Evolutionary conservation across 2,113 vertebrate genomes (phyloP), one percentile per base, ranked within the genome.

Genomic region (Hippolais icterina): DNA sequence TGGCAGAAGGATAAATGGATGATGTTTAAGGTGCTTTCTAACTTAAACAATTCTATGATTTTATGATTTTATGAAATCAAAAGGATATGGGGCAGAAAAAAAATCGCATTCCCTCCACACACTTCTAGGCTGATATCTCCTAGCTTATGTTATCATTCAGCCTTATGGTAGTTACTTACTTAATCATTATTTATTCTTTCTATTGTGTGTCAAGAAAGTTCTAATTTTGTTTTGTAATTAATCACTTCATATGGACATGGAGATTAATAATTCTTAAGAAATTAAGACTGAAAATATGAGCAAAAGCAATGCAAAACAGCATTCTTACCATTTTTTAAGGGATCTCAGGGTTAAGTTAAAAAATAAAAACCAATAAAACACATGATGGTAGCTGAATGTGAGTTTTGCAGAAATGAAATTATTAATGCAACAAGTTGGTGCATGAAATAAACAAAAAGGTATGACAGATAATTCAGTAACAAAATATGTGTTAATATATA

Each of bases 391-490:
- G 19, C 42, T 85, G 28, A 87, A 56, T 74, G 19, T 64, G 61
- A 91, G 70, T 83, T 90, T 97, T 93, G 54, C 39, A 93, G 65
- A 93, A 92, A 42, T 61, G 70, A 57, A 83, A 93, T 89, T 90
- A 93, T 87, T 88, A 84, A 88, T 90, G 71, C 54, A 89, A 89
- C 52, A 53, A 83, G 82, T 90, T 94, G 70, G 28, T 80, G 5
- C n/a, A 71, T 44, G n/a, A 57, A 75, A 81, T 60, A 64, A 82
- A 69, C 68, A 31, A 75, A 81, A 94, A 59, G 57, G 4, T 68
- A 85, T 92, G 89, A 96, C 91, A 91, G 64, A 92, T 93, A 96
- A 97, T 96, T 97, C 96, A 83, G 60, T 90, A 87, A 85, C 90
- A 92, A 92, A 96, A 75, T 77, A 94, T 42, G 81, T 68, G 68